phyloP scores from a whole-genome alignment of 2,113 vertebrate species.

The Leptodactylus fuscus region DNA sequence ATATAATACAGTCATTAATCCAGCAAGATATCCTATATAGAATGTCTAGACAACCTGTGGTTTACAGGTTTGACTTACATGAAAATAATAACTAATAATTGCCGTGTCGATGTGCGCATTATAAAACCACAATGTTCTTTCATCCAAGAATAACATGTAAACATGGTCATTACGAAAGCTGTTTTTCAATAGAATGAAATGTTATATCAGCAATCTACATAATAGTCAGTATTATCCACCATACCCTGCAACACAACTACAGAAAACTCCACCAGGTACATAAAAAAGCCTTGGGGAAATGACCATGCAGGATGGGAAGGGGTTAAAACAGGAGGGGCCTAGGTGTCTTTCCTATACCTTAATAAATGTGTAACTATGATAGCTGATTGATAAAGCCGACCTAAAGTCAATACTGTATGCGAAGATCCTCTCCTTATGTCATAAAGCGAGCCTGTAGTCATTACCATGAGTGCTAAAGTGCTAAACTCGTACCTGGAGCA shows the following conservation, averaged over 20 bases:
- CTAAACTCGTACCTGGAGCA: neutral
- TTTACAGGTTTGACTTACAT: neutral
- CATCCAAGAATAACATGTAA: conserved; percentile 8
- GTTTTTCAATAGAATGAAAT: neutral
- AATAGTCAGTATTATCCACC: neutral
- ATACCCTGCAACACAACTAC: neutral
- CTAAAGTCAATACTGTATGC: neutral
- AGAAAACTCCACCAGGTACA: neutral
- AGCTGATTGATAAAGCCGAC: neutral
- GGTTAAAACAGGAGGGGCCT: neutral
- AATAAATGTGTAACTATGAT: neutral
- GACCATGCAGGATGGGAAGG: neutral
- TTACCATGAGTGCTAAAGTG: neutral
- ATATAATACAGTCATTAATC: neutral
- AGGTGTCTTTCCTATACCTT: neutral
- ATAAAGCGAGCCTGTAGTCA: neutral
- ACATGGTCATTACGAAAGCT: neutral
- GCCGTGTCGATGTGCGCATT: neutral
- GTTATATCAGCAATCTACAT: neutral
- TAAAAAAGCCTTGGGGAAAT: neutral
- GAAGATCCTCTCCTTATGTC: neutral
- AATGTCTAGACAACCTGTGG: neutral
- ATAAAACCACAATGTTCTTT: neutral
- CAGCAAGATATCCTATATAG: neutral
- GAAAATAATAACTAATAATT: neutral